A percentile compares a stretch with the other conserved stretches of the same genome.
phyloP scores from a whole-genome alignment of 2,888 invertebrate genomes.

The Leucozona laternaria region DNA sequence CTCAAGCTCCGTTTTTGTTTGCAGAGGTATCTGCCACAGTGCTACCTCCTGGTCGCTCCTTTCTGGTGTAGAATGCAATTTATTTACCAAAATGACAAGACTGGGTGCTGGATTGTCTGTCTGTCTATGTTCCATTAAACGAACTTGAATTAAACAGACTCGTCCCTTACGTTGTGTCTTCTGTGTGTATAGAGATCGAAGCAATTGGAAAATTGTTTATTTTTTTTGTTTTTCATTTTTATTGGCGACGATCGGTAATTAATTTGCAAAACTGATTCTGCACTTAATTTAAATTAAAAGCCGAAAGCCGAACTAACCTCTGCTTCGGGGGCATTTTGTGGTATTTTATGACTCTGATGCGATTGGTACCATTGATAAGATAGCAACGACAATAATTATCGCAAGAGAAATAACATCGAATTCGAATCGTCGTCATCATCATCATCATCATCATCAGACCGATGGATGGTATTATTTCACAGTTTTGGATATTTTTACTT shows the following conservation, averaged over 20 bases:
- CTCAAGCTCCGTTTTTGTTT: conserved; percentile 31
- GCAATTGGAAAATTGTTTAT: conserved; percentile 32
- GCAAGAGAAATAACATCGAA: conserved; percentile 40
- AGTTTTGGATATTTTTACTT: conserved; percentile 57
- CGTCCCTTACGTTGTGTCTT: conserved; percentile 30
- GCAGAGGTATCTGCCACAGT: background rate
- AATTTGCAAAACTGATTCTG: conserved; percentile 57
- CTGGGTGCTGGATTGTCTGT: conserved; percentile 66
- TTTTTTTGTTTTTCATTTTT: conserved; percentile 41
- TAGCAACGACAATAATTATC: conserved; percentile 30
- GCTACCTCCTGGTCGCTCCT: conserved; percentile 7
- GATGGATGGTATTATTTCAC: conserved; percentile 55
- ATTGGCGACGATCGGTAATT: conserved; percentile 66
- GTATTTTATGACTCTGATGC: conserved; percentile 61
- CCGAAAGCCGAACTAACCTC: too few relatives aligned
- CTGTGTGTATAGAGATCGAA: conserved; percentile 30
- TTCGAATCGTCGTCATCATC: conserved; percentile 41
- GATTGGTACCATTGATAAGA: conserved; percentile 69
- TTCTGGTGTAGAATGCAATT: conserved; percentile 61
- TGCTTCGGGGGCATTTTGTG: conserved; percentile 56
- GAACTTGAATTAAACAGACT: conserved; percentile 50
- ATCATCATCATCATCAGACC: conserved; percentile 32
- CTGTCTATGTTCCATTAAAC: conserved; percentile 65
- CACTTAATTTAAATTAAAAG: conserved; percentile 58
- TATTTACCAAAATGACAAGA: conserved; percentile 65